These are phyloP conservation scores for Lithophane semibrunnea DNA, from an alignment of 2,888 invertebrate genomes.

Conservation along the genomic window DNA sequence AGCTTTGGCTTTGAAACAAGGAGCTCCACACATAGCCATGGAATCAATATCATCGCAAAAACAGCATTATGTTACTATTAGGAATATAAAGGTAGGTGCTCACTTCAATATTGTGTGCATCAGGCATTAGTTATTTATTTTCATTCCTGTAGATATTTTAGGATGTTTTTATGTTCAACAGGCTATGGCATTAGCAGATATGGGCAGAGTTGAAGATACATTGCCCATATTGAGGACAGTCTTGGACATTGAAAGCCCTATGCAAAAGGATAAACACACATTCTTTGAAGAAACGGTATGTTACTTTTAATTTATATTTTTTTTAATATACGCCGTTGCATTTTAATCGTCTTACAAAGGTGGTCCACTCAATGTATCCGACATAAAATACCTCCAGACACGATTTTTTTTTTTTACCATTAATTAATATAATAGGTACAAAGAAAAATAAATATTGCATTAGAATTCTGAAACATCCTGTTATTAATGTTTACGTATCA, in stretches of 20 bases:
- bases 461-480: too few species aligned
- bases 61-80: conserved; percentile 92
- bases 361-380: too few species aligned
- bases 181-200: conserved; percentile 88
- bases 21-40: conserved; percentile 92
- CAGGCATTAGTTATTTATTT: not conserved
- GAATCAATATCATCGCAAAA: conserved; percentile 91
- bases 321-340: too few species aligned
- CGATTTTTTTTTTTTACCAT: too few species aligned
- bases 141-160: not conserved
- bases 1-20: conserved; percentile 93
- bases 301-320: conserved; percentile 41
- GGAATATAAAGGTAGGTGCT: conserved; percentile 91
- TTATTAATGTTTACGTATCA: too few species aligned
- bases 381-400: too few species aligned
- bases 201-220: conserved; percentile 92
- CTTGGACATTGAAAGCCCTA: conserved; percentile 90
- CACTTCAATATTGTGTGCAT: not conserved
- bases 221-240: conserved; percentile 90
- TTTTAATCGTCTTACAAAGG: too few species aligned
- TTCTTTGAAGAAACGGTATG: conserved; percentile 92
- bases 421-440: too few species aligned
- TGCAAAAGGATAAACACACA: conserved; percentile 87
- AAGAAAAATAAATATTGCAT: too few species aligned
- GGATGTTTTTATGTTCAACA: conserved; percentile 65